Conservation (phyloP, 2,113 vertebrate species). For the Physeter macrocephalus region DNA sequence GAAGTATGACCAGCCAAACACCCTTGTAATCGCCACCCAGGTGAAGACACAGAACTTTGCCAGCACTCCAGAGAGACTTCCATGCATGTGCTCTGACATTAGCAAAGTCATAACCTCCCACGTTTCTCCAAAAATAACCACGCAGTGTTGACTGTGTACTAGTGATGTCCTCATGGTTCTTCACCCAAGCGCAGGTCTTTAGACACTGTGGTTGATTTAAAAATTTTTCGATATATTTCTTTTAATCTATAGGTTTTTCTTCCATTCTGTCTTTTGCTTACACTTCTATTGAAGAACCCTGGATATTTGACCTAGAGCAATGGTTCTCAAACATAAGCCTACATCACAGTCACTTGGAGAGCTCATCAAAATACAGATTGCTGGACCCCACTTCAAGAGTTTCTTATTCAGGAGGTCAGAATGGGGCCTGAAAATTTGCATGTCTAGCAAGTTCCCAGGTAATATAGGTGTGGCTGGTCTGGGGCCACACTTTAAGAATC, state of each 20-base stretch:
- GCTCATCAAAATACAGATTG: neutral
- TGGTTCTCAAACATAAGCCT: neutral
- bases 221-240: neutral
- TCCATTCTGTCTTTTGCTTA: neutral
- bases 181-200: neutral
- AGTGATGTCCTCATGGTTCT: neutral
- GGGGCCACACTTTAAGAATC: neutral
- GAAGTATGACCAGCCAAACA: neutral
- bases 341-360: neutral
- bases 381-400: neutral
- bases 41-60: neutral
- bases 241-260: neutral
- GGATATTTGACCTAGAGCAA: neutral
- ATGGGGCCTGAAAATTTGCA: neutral
- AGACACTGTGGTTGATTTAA: neutral
- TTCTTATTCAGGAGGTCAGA: neutral
- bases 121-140: neutral
- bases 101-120: neutral
- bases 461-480: neutral
- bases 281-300: neutral
- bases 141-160: neutral
- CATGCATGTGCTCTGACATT: accelerated
- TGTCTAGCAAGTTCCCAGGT: neutral
- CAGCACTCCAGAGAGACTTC: neutral
- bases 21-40: neutral